phyloP scores from a whole-genome alignment of 2,113 vertebrate species.

The Odobenus rosmarus region DNA sequence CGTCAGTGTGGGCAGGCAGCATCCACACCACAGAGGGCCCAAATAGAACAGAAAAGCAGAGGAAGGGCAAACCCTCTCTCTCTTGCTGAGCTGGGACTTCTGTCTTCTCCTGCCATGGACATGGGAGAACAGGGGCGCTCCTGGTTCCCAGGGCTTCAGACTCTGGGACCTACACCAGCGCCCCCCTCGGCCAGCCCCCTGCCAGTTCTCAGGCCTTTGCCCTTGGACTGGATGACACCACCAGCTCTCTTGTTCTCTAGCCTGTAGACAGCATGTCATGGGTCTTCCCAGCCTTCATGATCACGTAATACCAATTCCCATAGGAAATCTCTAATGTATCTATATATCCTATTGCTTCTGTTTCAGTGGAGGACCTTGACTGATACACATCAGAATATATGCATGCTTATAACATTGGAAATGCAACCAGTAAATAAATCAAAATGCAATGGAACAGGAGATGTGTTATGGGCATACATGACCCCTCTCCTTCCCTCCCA shows the following conservation, averaged over 20 bases:
- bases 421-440: neutral
- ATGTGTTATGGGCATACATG: accelerated
- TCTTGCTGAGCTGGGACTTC: neutral
- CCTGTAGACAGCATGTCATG: accelerated
- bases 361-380: neutral
- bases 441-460: neutral
- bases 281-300: neutral
- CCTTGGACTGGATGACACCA: accelerated
- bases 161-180: accelerated
- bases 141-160: neutral
- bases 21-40: neutral
- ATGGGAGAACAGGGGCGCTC: neutral
- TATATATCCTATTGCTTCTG: too few relatives aligned
- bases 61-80: neutral
- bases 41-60: neutral
- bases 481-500: accelerated
- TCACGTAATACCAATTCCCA: neutral
- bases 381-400: neutral
- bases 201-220: neutral
- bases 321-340: neutral
- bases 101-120: neutral
- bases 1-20: neutral
- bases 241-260: neutral
- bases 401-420: neutral
- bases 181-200: neutral